Percentiles rank a stretch among this genome's conserved stretches.
These are phyloP conservation scores for Psittacula echo DNA, from an alignment of 2,797 vertebrate species.

Conservation along the genomic window DNA sequence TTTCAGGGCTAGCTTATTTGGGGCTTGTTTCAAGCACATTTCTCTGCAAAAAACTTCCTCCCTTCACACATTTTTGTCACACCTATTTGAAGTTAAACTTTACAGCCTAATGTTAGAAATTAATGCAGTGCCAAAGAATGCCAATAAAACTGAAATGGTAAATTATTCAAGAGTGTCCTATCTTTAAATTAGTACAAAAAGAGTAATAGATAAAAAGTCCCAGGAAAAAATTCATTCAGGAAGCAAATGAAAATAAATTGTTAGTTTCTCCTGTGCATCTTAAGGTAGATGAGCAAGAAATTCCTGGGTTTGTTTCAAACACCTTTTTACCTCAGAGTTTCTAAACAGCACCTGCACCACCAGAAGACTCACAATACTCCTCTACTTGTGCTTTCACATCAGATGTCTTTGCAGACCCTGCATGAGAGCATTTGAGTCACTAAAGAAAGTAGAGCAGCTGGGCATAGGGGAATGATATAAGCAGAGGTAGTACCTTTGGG, in stretches of 20 bases:
- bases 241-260: neutral
- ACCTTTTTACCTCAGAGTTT: neutral
- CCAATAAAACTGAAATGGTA: neutral
- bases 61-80: neutral
- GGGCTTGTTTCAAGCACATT: neutral
- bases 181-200: neutral
- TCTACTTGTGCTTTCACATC: neutral
- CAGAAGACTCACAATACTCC: neutral
- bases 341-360: neutral
- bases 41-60: neutral
- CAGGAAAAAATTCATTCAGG: neutral
- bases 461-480: neutral
- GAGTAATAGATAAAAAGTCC: neutral
- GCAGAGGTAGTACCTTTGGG: neutral
- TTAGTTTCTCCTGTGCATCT: neutral
- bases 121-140: neutral
- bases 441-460: neutral
- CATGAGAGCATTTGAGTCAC: neutral
- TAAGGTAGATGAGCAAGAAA: neutral
- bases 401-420: neutral
- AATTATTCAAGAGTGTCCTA: neutral
- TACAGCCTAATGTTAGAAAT: neutral
- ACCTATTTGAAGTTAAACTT: neutral
- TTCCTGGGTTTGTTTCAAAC: neutral
- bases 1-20: neutral